Evolutionary conservation across 1,140 invertebrate species (phyloP), one percentile per base, ranked within the genome.

Genomic region (Triops cancriformis): DNA sequence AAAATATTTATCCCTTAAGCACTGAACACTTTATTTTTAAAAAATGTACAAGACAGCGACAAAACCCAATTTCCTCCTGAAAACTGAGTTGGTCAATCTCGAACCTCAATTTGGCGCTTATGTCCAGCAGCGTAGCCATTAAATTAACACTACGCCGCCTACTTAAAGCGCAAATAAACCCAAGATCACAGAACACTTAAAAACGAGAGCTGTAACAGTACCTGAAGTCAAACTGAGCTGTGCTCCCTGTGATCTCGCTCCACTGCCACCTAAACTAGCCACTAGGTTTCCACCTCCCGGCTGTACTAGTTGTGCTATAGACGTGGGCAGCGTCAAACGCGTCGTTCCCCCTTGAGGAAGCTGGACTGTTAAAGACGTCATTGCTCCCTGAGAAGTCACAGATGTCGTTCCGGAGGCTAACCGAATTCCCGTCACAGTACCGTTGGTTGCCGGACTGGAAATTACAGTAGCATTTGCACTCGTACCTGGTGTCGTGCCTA

Each of bases 221-320:
- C 51, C 51, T n/a, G 51, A 64, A 14, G 51, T 64, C 18, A 64
- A 64, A 64, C 51, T 64, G 0, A 64, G 51, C 18, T 64, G 51
- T 0, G 51, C 51, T 64, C 51, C 51, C 14, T 64, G 51, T 6
- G 51, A 14, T 64, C 51, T 64, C 6, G 10, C 51, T 64, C 51
- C 51, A 18, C 51, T 64, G 51, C 51, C 51, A 12, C 51, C 51
- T 2, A 64, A 18, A 64, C 51, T 64, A n/a, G 51, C 51, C 23
- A 64, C 51, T 14, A 64, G 18, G 23, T 64, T 64, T 64, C 51
- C 51, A 64, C 51, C 51, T 64, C 51, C 51, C 18, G 43, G 43
- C 23, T 51, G 42, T 10, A 76, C 18, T 23, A 51, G 43, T n/a
- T 76, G 75, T 5, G 75, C 75, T 23, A 76, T 64, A 9, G 75